Evolutionary conservation across 2,888 invertebrate genomes (phyloP).

Genomic region (Tuberolachnus salignus): DNA sequence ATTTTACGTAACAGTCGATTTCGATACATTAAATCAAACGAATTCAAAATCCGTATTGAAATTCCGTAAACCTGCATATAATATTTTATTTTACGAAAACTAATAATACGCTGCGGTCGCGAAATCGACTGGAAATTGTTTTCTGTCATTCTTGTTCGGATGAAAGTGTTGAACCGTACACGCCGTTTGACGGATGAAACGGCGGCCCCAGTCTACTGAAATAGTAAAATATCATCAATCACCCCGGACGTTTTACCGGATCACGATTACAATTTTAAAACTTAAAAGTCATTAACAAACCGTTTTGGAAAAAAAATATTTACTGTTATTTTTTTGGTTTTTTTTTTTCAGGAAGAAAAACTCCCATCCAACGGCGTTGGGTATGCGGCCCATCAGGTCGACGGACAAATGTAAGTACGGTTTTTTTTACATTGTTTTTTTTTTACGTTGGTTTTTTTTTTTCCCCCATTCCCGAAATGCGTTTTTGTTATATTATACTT

Average conservation of each 20-base stretch:
- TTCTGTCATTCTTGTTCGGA: constrained; percentile 35
- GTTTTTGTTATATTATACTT: constrained; percentile 13
- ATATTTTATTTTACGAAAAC: constrained; percentile 28
- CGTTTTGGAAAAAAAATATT: constrained; percentile 26
- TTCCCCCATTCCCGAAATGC: neutral
- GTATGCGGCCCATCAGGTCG: constrained; percentile 53
- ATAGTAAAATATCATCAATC: constrained; percentile 50
- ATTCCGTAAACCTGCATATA: no score
- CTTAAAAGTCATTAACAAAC: constrained; percentile 55
- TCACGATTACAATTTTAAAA: constrained; percentile 52
- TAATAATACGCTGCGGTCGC: neutral
- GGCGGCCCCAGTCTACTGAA: neutral
- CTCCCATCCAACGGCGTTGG: constrained; percentile 40
- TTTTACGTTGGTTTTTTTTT: constrained; percentile 19
- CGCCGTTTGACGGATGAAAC: constrained; percentile 23
- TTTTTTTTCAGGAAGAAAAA: constrained; percentile 53
- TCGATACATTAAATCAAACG: neutral
- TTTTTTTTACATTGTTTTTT: constrained; percentile 2
- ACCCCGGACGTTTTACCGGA: constrained; percentile 36
- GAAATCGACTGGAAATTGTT: constrained; percentile 42
- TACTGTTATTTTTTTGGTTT: neutral
- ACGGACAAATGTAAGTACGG: constrained; percentile 55
- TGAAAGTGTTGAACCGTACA: constrained; percentile 14
- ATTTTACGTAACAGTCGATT: neutral
- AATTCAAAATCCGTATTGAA: no score